phyloP scores from a whole-genome alignment of 2,113 vertebrate species.

The Isurus oxyrinchus region DNA sequence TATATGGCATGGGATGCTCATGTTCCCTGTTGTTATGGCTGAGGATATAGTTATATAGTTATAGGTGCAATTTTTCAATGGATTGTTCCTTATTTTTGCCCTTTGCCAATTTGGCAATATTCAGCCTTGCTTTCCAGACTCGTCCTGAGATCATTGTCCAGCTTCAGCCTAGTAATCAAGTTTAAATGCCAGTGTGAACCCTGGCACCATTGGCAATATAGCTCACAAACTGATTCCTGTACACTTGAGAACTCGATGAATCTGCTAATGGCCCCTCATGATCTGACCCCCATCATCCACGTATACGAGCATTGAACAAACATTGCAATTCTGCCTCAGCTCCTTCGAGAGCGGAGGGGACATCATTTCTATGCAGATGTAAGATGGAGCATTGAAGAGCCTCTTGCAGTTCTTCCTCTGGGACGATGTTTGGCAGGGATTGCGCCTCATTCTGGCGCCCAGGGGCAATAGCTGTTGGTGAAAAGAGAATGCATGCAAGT shows the following conservation, averaged over 20 bases:
- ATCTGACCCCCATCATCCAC: constrained; percentile 95
- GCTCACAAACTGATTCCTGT: too few species aligned
- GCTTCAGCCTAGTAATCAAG: too few species aligned
- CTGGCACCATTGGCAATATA: too few species aligned
- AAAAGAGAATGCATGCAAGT: constrained; percentile 50
- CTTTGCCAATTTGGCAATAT: too few species aligned
- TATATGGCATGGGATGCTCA: not conserved
- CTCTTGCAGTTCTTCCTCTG: constrained; percentile 86
- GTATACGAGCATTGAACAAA: constrained; percentile 83
- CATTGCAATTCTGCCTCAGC: constrained; percentile 83
- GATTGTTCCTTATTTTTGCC: too few species aligned
- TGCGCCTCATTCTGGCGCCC: constrained; percentile 78
- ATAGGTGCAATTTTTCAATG: too few species aligned
- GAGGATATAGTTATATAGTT: not conserved
- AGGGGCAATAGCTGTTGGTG: constrained; percentile 69
- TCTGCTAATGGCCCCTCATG: too few species aligned
- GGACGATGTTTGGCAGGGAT: constrained; percentile 81
- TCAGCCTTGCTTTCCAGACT: too few species aligned
- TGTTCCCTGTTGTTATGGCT: not conserved
- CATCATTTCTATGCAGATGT: constrained; percentile 88
- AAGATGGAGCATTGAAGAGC: constrained; percentile 83
- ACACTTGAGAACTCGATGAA: too few species aligned
- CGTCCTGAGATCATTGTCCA: too few species aligned
- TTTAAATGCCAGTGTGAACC: too few species aligned
- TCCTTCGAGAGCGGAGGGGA: constrained; percentile 87